These are phyloP conservation scores for Lucifuga dentata DNA, from an alignment of 2,113 vertebrate species.

Conservation along the genomic window DNA sequence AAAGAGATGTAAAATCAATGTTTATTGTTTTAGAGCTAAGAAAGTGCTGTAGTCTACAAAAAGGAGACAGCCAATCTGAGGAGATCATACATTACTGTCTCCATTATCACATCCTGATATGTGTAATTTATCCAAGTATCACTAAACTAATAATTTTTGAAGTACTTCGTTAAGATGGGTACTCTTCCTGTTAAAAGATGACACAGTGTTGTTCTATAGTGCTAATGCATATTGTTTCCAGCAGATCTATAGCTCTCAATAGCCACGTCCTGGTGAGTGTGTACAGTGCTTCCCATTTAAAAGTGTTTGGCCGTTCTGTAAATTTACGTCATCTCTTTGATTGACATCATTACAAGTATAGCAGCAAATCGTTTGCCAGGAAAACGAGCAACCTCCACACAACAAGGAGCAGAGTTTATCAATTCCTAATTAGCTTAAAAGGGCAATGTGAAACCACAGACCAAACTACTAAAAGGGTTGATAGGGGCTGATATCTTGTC, in stretches of 20 bases:
- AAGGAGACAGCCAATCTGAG: constrained; percentile 54
- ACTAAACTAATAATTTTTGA: constrained; percentile 13
- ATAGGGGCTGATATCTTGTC: constrained; percentile 43
- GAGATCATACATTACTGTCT: constrained; percentile 7
- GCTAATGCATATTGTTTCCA: constrained; percentile 24
- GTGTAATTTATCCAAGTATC: constrained; percentile 48
- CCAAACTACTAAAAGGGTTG: constrained; percentile 61
- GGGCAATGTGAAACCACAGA: constrained; percentile 66
- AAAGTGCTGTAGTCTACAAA: constrained; percentile 61
- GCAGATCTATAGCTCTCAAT: constrained; percentile 12
- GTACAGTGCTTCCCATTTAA: not conserved
- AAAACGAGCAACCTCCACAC: constrained; percentile 53
- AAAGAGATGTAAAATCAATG: constrained; percentile 75
- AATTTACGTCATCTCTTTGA: constrained; percentile 6
- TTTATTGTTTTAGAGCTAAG: constrained; percentile 65
- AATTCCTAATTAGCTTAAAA: constrained; percentile 78
- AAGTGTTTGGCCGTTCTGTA: not conserved
- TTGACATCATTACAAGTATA: constrained; percentile 14
- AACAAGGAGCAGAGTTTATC: constrained; percentile 61
- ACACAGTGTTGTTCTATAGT: constrained; percentile 14
- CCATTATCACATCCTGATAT: constrained; percentile 31
- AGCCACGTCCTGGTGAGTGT: constrained; percentile 23
- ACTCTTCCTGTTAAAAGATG: constrained; percentile 21
- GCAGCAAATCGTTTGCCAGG: constrained; percentile 1
- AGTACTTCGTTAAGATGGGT: constrained; percentile 13